These are phyloP conservation scores for Noctua pronuba DNA, from an alignment of 2,888 invertebrate genomes.

Conservation along the genomic window DNA sequence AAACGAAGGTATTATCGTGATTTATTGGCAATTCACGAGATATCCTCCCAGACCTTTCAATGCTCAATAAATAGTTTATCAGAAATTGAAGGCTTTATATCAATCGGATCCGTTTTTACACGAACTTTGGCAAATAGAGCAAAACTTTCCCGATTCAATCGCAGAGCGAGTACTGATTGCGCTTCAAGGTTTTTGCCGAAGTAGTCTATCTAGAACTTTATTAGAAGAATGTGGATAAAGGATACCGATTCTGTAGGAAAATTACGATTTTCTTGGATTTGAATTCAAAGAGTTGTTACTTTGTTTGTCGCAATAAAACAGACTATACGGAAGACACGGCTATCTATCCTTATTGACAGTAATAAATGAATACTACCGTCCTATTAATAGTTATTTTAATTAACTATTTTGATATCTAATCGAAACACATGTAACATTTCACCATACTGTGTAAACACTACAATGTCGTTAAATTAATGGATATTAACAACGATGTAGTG, in stretches of 20 bases:
- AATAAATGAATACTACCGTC: conserved; percentile 8
- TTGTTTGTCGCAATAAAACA: background rate
- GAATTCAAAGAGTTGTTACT: background rate
- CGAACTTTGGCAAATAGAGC: conserved; percentile 30
- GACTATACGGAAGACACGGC: background rate
- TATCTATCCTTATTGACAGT: conserved; percentile 3
- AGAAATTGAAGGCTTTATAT: conserved; percentile 45
- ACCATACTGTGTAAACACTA: conserved; percentile 49
- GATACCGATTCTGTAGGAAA: background rate
- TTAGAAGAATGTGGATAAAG: background rate
- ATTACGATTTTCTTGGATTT: background rate
- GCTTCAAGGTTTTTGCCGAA: conserved; percentile 5
- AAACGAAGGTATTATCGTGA: conserved; percentile 30
- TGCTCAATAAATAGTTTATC: conserved; percentile 43
- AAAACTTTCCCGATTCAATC: conserved; percentile 43
- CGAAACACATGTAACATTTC: conserved; percentile 39
- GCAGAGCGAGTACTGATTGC: conserved; percentile 15
- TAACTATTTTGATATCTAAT: conserved; percentile 36
- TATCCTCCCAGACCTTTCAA: conserved; percentile 36
- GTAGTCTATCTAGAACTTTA: conserved; percentile 7
- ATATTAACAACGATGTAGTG: conserved; percentile 46
- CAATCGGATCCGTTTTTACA: conserved; percentile 35
- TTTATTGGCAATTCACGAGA: conserved; percentile 22
- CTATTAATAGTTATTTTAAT: conserved; percentile 13
- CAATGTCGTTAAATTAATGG: conserved; percentile 36